phyloP scores from a whole-genome alignment of 2,797 vertebrate genomes.

The Acrocephalus scirpaceus region DNA sequence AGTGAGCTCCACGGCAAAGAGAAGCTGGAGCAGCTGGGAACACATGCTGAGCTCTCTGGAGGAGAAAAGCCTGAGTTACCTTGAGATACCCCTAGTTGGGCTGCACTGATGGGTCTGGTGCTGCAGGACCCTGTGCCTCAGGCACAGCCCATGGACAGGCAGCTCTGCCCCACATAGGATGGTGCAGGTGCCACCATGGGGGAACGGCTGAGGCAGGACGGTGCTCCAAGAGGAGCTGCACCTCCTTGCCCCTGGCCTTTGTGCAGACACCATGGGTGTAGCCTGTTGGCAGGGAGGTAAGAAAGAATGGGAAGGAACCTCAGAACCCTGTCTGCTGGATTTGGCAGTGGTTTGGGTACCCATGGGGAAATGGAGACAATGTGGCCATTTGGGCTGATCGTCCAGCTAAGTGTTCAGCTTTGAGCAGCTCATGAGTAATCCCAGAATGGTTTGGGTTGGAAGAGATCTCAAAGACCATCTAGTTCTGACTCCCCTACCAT shows the following conservation, averaged over 20 bases:
- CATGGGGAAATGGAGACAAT: background rate
- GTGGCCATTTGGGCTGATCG: background rate
- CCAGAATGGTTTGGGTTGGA: background rate
- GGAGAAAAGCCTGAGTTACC: background rate
- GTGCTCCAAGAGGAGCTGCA: background rate
- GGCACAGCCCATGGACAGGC: accelerated
- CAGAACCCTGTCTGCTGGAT: background rate
- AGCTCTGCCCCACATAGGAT: accelerated
- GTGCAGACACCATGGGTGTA: accelerated
- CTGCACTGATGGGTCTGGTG: accelerated
- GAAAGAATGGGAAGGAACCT: background rate
- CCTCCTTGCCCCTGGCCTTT: background rate
- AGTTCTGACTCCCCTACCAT: background rate
- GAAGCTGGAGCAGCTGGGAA: background rate
- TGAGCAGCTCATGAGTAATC: background rate
- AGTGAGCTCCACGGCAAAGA: background rate
- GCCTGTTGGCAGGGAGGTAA: background rate
- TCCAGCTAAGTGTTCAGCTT: background rate
- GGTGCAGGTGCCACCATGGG: background rate
- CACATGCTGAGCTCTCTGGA: background rate
- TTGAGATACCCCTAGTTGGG: accelerated
- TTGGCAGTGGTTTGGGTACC: background rate
- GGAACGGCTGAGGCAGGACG: background rate
- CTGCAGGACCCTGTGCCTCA: background rate
- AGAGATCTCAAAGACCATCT: background rate